Evolutionary conservation across 2,888 invertebrate genomes (phyloP).

Genomic region (Caenorhabditis drosophilae): DNA sequence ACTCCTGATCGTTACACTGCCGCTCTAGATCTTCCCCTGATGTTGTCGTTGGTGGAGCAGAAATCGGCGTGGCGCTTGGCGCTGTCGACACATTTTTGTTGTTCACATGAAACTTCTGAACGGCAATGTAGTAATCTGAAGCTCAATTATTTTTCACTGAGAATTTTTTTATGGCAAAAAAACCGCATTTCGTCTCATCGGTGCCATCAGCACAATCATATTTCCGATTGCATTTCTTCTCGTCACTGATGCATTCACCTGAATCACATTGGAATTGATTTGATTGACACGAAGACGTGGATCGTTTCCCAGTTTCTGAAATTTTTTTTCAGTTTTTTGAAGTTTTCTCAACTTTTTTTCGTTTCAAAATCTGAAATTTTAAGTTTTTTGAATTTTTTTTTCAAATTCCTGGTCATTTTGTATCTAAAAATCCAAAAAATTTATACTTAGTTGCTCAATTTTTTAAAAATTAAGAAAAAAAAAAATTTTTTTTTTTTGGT

Average conservation of each 20-base stretch:
- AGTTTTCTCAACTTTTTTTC: not conserved
- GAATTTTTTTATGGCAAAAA: conserved; percentile 7
- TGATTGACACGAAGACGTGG: no score
- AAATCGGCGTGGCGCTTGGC: not conserved
- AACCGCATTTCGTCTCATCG: conserved; percentile 63
- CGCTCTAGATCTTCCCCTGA: conserved; percentile 1
- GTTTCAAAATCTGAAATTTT: no score
- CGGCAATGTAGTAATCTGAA: conserved; percentile 57
- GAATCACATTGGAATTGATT: conserved; percentile 46
- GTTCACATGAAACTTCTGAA: conserved; percentile 35
- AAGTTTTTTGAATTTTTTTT: no score
- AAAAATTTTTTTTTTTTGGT: no score
- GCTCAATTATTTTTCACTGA: not conserved
- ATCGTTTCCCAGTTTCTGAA: conserved; percentile 63
- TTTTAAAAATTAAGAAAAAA: no score
- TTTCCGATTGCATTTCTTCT: conserved; percentile 78
- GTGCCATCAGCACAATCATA: conserved; percentile 69
- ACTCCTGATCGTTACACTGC: conserved; percentile 60
- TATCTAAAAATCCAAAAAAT: no score
- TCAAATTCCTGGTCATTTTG: no score
- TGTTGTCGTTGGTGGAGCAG: conserved; percentile 14
- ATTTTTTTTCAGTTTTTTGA: not conserved
- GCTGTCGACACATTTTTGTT: conserved; percentile 2
- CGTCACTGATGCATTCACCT: conserved; percentile 83
- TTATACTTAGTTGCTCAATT: no score